phyloP scores from a whole-genome alignment of 2,797 vertebrate genomes.

The Enteromius treurensis region DNA sequence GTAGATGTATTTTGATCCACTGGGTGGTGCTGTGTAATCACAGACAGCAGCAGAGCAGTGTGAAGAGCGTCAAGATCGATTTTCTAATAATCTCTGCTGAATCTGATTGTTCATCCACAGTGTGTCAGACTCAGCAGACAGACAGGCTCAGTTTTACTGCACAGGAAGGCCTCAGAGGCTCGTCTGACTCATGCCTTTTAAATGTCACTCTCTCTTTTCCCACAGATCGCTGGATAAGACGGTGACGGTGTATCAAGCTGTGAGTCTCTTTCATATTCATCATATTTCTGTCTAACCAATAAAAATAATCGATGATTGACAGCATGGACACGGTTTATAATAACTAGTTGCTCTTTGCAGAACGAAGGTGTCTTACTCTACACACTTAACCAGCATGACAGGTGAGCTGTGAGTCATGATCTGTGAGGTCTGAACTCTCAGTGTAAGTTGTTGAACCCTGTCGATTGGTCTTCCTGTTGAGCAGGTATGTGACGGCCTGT shows the following conservation, averaged over 20 bases:
- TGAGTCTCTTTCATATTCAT: constrained; percentile 65
- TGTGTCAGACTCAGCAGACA: constrained; percentile 26
- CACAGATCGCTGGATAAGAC: constrained; percentile 81
- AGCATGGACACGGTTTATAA: background rate
- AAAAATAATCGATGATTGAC: constrained; percentile 10
- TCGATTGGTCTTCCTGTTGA: constrained; percentile 42
- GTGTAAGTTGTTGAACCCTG: background rate
- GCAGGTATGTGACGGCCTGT: constrained; percentile 94
- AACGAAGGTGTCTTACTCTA: constrained; percentile 83
- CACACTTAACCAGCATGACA: constrained; percentile 87
- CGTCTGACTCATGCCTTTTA: constrained; percentile 23
- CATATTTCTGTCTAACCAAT: constrained; percentile 22
- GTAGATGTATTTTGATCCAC: constrained; percentile 23
- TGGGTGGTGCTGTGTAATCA: constrained; percentile 47
- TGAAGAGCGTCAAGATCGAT: background rate
- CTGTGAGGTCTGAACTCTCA: background rate
- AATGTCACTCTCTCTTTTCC: constrained; percentile 30
- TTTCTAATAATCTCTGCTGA: constrained; percentile 6
- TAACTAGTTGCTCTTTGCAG: constrained; percentile 71
- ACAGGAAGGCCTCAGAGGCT: constrained; percentile 24
- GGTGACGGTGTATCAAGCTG: constrained; percentile 76
- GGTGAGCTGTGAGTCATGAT: constrained; percentile 73
- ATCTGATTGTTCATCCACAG: background rate
- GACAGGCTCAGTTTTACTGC: constrained; percentile 3
- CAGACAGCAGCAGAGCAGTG: background rate